These are phyloP conservation scores for Syndactyla subalaris DNA, from an alignment of 2,797 vertebrate species.

Conservation along the genomic window DNA sequence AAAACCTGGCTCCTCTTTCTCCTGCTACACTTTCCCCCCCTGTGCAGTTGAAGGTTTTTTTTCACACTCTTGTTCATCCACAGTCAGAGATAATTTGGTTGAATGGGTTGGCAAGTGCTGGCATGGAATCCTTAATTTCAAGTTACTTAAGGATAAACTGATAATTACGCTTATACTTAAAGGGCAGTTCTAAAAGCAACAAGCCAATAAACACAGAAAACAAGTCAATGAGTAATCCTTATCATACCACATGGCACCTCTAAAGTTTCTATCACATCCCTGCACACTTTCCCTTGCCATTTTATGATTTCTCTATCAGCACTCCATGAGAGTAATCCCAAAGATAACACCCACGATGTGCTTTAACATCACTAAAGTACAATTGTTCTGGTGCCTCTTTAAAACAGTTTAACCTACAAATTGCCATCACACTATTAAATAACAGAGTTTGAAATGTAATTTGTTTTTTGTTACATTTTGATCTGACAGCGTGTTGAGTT, in stretches of 20 bases:
- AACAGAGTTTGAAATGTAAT: neutral
- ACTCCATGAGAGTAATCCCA: neutral
- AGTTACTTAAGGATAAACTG: neutral
- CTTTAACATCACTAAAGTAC: neutral
- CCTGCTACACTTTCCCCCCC: rapidly evolving
- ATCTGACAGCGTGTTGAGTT: rapidly evolving
- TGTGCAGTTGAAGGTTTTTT: neutral
- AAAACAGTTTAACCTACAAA: neutral
- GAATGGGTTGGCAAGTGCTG: neutral
- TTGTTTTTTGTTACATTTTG: neutral
- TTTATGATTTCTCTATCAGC: neutral
- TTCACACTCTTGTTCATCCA: rapidly evolving
- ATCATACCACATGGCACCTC: neutral
- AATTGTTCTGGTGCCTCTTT: neutral
- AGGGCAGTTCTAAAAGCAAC: neutral
- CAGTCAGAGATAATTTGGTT: neutral
- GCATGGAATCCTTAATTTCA: neutral
- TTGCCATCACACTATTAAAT: neutral
- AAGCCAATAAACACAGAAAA: neutral
- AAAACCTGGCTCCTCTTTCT: neutral
- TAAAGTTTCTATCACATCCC: no score
- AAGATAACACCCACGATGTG: rapidly evolving
- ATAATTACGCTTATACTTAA: neutral
- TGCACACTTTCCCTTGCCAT: neutral
- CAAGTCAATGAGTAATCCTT: neutral